Percentiles rank a stretch among this genome's conserved stretches.
phyloP scores from a whole-genome alignment of 2,888 invertebrate genomes.

The Nemotelus pantherinus region DNA sequence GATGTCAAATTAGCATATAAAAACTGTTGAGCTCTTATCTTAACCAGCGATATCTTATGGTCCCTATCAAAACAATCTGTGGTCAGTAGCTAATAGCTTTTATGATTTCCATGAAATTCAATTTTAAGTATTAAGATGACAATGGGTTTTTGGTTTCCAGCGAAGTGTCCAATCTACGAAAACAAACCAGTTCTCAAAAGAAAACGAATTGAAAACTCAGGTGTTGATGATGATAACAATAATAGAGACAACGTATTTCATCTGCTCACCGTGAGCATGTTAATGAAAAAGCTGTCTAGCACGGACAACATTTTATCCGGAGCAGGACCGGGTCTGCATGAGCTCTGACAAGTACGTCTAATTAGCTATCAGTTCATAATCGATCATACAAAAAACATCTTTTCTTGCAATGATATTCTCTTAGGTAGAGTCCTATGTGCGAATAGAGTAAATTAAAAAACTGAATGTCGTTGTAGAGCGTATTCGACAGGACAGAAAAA shows the following conservation, averaged over 20 bases:
- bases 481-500: slow-evolving; percentile 16
- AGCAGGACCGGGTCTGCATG: not conserved
- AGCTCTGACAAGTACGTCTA: slow-evolving; percentile 19
- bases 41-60: not conserved
- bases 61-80: not conserved
- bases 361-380: slow-evolving; percentile 25
- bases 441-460: slow-evolving; percentile 2
- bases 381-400: slow-evolving; percentile 6
- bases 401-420: not conserved
- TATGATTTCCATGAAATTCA: not conserved
- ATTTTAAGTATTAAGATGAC: not conserved
- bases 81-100: not conserved
- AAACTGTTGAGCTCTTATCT: too few species aligned
- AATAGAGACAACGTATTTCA: not conserved
- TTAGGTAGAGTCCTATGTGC: not conserved
- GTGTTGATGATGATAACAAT: not conserved
- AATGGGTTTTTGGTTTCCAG: slow-evolving; percentile 8
- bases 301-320: too few species aligned
- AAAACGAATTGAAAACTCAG: not conserved
- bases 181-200: slow-evolving; percentile 17
- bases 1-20: too few species aligned
- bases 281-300: too few species aligned
- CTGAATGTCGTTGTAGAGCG: not conserved
- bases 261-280: too few species aligned
- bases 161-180: slow-evolving; percentile 2